Base-by-base conservation (phyloP, 2,888 invertebrate species). In the Hyppa rectilinea region DNA sequence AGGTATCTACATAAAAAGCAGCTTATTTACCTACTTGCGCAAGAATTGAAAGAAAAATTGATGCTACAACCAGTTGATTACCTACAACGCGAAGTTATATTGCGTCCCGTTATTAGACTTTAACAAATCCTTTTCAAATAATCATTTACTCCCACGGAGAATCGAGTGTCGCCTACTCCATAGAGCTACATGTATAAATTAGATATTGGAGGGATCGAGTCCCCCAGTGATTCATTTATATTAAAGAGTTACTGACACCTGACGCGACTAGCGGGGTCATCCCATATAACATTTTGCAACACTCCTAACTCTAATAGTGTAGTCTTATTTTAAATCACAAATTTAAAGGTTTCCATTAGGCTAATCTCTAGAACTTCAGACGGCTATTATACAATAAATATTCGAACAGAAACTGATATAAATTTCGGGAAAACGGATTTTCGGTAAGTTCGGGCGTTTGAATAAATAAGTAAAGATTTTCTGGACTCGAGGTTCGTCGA, bases 181-280 rank as follows among this genome's bases (percentile, higher is more conserved):
- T 52, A 26, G 50, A 50, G 40, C 31, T 59, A 31, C 36, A n/a
- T 12, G 43, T 12, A 26, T 17, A 31, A 12, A 29, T 34, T 49
- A 40, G 31, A 38, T 49, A 70, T 34, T 69, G 23, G 74, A 61
- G 74, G 63, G 63, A 71, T 34, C 75, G 52, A 53, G 73, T 77
- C 70, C 59, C 73, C 70, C 29, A 74, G 47, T 49, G 70, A 70
- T 70, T 59, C 29, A 77, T 69, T 49, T 58, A 23, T 59, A 59
- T 34, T 26, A 58, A 68, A 59, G 23, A 47, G 69, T 53, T 40
- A 69, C 34, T 34, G 59, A 77, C 59, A 47, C 14, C 34, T 34
- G 59, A 77, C 59, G 43, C 14, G 36, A 40, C 52, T 36, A 47
- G 12, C 43, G 29, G 47, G 55, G 65, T 65, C 49, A 38, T 50